Evolutionary conservation across 2,888 invertebrate genomes (phyloP), one percentile per base, ranked within the genome.

Genomic region (Anorthoa munda): DNA sequence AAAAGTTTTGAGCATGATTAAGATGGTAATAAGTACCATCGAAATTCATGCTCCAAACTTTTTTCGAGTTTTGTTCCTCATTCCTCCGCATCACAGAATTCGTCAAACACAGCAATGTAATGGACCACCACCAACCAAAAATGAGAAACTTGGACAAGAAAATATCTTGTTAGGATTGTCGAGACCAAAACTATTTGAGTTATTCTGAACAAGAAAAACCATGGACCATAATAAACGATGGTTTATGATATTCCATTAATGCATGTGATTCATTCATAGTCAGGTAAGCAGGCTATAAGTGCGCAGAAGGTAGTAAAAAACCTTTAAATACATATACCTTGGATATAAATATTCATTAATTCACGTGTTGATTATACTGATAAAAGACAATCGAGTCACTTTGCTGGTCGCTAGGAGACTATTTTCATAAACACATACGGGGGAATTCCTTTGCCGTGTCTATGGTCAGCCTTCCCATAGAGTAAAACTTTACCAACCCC

Each of bases 381-480:
- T 74, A 70, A 69, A 68, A 79, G 66, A 70, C 63, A 84, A 61
- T 64, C 26, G 60, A 64, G 53, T 64, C 70, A 59, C 31, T 77
- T 69, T 51, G 18, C 45, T 63, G 81, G 85, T 85, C 78, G 85
- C 85, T 86, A 80, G 83, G 85, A 75, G 58, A 87, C 87, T 74
- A 65, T 63, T 66, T 83, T 67, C 73, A 82, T 83, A 83, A 82
- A 85, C 86, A 86, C 59, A 65, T 75, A 66, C 64, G 83, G 85
- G 87, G 85, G 77, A 83, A 82, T 77, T 85, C 81, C 83, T 83
- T 75, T 68, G 66, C 69, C 71, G 21, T 66, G 53, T 59, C 46
- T n/a, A 64, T 67, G 59, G 72, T 48, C 23, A 60, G 61, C 67
- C 45, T 55, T 68, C 17, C 63, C 51, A 59, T 67, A 60, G 17